Evolutionary conservation across 2,797 vertebrate genomes (phyloP).

Genomic region (Darevskia mixta): DNA sequence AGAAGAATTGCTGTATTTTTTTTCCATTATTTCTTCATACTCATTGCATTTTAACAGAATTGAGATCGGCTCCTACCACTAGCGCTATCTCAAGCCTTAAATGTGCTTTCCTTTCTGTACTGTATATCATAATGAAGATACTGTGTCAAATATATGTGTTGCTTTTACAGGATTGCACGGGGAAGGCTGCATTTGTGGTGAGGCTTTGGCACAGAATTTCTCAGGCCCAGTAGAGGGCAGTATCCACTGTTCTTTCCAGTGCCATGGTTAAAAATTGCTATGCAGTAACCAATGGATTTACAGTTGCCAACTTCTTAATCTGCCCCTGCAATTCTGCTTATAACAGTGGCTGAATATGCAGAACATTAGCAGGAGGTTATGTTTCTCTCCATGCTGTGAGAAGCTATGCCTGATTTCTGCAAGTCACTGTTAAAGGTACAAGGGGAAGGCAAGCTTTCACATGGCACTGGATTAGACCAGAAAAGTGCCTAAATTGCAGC

Average conservation of each 20-base stretch:
- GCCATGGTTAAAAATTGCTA: neutral
- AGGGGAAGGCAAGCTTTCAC: neutral
- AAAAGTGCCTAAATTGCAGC: neutral
- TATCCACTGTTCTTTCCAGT: neutral
- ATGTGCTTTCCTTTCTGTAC: neutral
- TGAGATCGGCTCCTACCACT: neutral
- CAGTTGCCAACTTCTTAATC: neutral
- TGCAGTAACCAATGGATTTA: neutral
- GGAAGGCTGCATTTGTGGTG: no score
- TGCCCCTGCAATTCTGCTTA: neutral
- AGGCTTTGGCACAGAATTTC: neutral
- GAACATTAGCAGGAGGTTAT: neutral
- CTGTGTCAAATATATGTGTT: neutral
- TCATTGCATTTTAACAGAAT: neutral
- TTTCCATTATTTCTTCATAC: neutral
- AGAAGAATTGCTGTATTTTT: neutral
- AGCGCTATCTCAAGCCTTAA: neutral
- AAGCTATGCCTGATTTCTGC: neutral
- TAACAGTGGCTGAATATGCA: neutral
- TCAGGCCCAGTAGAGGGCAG: constrained; percentile 29
- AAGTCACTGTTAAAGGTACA: neutral
- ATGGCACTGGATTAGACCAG: no score
- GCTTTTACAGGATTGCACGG: neutral
- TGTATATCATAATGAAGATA: neutral
- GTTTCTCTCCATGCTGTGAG: neutral